phyloP scores from a whole-genome alignment of 2,113 vertebrate genomes.

The Notothenia coriiceps region DNA sequence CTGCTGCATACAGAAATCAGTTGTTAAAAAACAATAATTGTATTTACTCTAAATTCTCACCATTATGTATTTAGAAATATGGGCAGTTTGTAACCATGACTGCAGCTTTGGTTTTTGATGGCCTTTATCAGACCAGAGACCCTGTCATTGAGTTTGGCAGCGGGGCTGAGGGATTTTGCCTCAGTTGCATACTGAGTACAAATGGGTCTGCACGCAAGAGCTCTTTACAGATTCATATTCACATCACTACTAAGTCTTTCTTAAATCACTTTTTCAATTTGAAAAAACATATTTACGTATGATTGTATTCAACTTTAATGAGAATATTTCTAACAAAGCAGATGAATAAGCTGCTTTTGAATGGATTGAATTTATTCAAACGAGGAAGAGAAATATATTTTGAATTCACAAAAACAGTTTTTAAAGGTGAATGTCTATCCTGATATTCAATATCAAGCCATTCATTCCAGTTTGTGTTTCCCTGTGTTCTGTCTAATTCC shows the following conservation, averaged over 20 bases:
- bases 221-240: slow-evolving; percentile 7
- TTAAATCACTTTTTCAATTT: neutral
- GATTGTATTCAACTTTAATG: neutral
- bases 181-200: slow-evolving; percentile 30
- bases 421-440: slow-evolving; percentile 24
- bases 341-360: slow-evolving; percentile 9
- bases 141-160: slow-evolving; percentile 56
- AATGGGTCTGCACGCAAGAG: slow-evolving; percentile 29
- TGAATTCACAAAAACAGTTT: neutral
- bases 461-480: slow-evolving; percentile 9
- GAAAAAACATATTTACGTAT: neutral
- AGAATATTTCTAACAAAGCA: neutral
- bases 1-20: neutral
- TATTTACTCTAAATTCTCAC: neutral
- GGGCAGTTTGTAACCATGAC: slow-evolving; percentile 3
- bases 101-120: slow-evolving; percentile 24
- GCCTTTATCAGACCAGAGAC: slow-evolving; percentile 24
- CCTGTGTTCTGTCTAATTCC: neutral
- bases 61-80: slow-evolving; percentile 11
- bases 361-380: neutral
- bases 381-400: neutral
- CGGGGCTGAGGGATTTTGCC: slow-evolving; percentile 12
- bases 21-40: neutral
- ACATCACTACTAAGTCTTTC: neutral
- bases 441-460: slow-evolving; percentile 4